phyloP scores from a whole-genome alignment of 2,113 vertebrate species.

The Patagioenas fasciata region DNA sequence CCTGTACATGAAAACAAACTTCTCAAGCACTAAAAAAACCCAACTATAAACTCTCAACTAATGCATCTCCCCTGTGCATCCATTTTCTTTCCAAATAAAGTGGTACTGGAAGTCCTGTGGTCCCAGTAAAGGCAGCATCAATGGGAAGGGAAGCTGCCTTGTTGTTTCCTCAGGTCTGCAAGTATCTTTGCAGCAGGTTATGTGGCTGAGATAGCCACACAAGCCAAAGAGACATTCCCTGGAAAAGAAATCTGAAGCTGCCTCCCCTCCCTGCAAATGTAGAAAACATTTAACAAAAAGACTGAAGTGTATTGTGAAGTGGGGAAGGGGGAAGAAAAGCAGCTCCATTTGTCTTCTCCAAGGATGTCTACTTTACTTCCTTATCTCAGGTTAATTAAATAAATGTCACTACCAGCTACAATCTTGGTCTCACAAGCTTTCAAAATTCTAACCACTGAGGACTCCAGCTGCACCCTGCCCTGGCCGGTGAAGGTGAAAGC shows the following conservation, averaged over 20 bases:
- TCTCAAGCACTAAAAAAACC: background rate
- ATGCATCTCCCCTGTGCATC: background rate
- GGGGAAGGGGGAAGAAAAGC: background rate
- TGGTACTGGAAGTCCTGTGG: background rate
- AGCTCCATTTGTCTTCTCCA: background rate
- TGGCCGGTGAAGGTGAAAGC: background rate
- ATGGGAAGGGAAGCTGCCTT: background rate
- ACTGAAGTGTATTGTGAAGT: background rate
- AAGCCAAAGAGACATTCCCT: background rate
- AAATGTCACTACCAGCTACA: background rate
- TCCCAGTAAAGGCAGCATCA: background rate
- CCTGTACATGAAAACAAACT: conserved; percentile 31
- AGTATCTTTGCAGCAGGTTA: background rate
- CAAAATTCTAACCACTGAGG: background rate
- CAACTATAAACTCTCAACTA: background rate
- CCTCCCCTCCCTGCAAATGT: background rate
- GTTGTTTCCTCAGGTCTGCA: background rate
- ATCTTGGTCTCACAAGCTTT: background rate
- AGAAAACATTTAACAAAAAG: background rate
- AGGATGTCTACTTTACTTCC: background rate
- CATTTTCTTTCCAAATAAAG: background rate
- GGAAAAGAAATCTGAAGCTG: conserved; percentile 12
- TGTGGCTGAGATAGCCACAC: rapidly evolving
- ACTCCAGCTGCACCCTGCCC: background rate
- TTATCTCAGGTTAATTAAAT: background rate